Evolutionary conservation across 1,140 invertebrate genomes (phyloP), one percentile per base, ranked within the genome.

Genomic region (Heliothis virescens): DNA sequence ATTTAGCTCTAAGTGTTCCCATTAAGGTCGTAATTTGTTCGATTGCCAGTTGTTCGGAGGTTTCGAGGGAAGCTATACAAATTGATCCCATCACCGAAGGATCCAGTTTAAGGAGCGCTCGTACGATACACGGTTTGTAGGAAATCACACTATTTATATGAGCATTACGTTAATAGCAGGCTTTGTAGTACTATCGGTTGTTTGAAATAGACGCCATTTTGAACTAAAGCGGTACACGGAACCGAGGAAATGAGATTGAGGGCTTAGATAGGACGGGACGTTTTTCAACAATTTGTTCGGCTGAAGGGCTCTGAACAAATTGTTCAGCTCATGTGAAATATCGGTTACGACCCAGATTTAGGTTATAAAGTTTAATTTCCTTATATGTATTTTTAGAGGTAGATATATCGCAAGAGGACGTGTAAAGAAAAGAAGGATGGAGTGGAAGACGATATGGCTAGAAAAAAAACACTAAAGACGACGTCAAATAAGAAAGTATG

Each of bases 41-140:
- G 80, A 72, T 79, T 29, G 53, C 21, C 18, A 48, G 18, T 21
- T 63, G 74, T 83, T 69, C 48, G 48, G 13, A 86, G 80, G 79
- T 86, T 84, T 85, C 75, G 80, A 85, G 86, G 85, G 85, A 89
- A 88, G 89, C 87, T 81, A 88, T 91, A 91, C 91, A 92, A 89
- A 92, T 92, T 91, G 89, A 90, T 90, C 87, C 82, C 91, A 89
- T 91, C 90, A 87, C 76, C 69, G 69, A 18, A 26, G 29, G 55
- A 50, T 57, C 60, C 73, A 52, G 79, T 79, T 85, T 83, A 81
- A 83, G 83, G 76, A 79, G 67, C 69, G 79, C 72, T 73, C 50
- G 48, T 72, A 74, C 75, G 71, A 67, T 80, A 79, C 81, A 76
- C 74, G 60, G 74, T 76, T 65, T 76, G 74, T 12, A 52, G 74